Base-by-base conservation (phyloP, 2,888 invertebrate species). In the Monochamus alternatus region DNA sequence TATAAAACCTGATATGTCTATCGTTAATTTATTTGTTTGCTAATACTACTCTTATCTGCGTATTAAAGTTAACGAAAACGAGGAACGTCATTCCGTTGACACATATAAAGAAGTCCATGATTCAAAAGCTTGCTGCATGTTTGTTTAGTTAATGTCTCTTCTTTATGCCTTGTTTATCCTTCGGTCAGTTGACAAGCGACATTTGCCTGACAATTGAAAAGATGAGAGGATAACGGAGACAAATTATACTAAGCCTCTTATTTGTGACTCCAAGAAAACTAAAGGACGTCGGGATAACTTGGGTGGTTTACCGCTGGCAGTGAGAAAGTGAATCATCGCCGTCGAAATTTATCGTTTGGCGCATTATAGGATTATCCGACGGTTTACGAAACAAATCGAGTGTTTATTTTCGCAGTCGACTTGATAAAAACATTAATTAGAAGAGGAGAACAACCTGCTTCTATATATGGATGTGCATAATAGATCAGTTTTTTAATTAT, bases 211-310 rank as follows among this genome's bases (percentile, higher is more conserved):
- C 83, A 83, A 82, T 82, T 81, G 82, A 82, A 81, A 80, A 82
- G 84, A 84, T 82, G 82, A 80, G 76, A 80, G 80, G 82, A 83
- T 81, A 81, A 80, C 77, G 75, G 80, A 81, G 83, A 83, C 84
- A 84, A 84, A 84, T 84, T 83, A 81, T 79, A 74, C 71, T 84
- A 84, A 83, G 82, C 82, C 75, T 77, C 82, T 84, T 83, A 83
- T 81, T 78, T 78, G 75, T 73, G 75, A 32, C 73, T 52, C 64
- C 38, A 22, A 68, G 66, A 65, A 60, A 63, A 47, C 70, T 22
- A 64, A 63, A 73, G 64, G 72, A 65, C 38, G 10, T 52, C 55
- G 10, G 7, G 2, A 47, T 69, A 43, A 66, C 65, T 71, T 75
- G 75, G 75, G 75, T 75, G 75, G 75, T 65, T 75, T 69, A 63